Conservation (phyloP, 2,797 vertebrate genomes). For the Ficedula albicollis region DNA sequence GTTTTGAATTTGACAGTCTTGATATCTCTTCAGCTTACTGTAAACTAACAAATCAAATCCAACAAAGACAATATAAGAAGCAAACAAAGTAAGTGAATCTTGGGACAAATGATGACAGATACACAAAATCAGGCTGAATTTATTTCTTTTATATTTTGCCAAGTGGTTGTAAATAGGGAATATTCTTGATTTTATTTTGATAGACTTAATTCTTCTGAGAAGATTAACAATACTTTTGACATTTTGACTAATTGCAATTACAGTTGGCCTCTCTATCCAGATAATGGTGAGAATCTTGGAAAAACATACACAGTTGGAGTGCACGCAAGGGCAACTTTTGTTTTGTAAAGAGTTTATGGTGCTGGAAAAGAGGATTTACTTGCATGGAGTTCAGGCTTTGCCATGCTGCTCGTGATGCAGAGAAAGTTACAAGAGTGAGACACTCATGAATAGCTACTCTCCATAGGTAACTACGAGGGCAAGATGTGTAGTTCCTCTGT, state of each 20-base stretch:
- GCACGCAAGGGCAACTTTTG: background rate
- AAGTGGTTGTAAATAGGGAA: background rate
- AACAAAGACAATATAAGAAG: background rate
- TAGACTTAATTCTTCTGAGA: background rate
- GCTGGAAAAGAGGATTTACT: background rate
- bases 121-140: background rate
- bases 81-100: background rate
- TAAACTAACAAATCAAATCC: background rate
- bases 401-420: background rate
- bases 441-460: background rate
- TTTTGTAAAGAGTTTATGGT: background rate
- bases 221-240: background rate
- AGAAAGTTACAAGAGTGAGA: background rate
- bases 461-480: fast-evolving
- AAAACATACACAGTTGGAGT: background rate
- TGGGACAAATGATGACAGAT: background rate
- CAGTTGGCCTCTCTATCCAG: background rate
- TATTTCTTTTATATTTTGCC: background rate
- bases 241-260: background rate
- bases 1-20: background rate
- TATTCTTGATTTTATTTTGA: background rate
- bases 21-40: background rate
- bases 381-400: background rate
- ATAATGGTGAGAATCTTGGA: background rate
- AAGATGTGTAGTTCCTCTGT: background rate